Evolutionary conservation across 2,888 invertebrate genomes (phyloP).

Genomic region (Cheilosia vernalis): DNA sequence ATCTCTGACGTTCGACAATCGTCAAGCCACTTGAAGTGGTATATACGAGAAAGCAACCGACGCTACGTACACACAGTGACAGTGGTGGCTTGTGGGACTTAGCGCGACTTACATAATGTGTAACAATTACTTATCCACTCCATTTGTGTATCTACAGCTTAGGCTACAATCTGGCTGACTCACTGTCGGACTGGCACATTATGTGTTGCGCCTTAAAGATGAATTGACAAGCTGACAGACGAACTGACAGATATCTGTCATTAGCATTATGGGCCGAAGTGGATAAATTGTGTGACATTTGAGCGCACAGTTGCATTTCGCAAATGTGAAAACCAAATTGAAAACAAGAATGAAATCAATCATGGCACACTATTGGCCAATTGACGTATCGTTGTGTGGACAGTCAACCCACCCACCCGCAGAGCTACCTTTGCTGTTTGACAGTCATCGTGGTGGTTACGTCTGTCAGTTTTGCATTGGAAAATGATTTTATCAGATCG

Average conservation of each 20-base stretch:
- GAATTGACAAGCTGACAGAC: slow-evolving; percentile 70
- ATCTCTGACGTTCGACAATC: slow-evolving; percentile 45
- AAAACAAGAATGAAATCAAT: slow-evolving; percentile 52
- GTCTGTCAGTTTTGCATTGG: slow-evolving; percentile 39
- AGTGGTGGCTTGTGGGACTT: slow-evolving; percentile 30
- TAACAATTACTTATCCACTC: slow-evolving; percentile 44
- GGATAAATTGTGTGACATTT: slow-evolving; percentile 67
- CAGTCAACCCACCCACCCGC: slow-evolving; percentile 40
- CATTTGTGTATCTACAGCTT: slow-evolving; percentile 3
- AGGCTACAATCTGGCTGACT: not conserved
- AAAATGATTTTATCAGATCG: slow-evolving; percentile 61
- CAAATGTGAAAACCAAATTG: slow-evolving; percentile 17
- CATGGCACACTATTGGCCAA: slow-evolving; percentile 41
- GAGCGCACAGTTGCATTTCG: slow-evolving; percentile 54
- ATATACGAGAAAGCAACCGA: not conserved
- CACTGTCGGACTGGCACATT: slow-evolving; percentile 32
- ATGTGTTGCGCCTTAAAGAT: slow-evolving; percentile 43
- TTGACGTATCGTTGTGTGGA: slow-evolving; percentile 56
- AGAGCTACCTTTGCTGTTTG: slow-evolving; percentile 41
- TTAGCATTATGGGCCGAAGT: slow-evolving; percentile 65
- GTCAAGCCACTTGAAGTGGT: slow-evolving; percentile 11
- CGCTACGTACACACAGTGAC: not conserved
- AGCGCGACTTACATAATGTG: slow-evolving; percentile 46
- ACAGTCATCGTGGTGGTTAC: slow-evolving; percentile 43
- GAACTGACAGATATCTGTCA: slow-evolving; percentile 73